Evolutionary conservation across 2,113 vertebrate genomes (phyloP), one percentile per base, ranked within the genome.

Genomic region (Dipodomys spectabilis): DNA sequence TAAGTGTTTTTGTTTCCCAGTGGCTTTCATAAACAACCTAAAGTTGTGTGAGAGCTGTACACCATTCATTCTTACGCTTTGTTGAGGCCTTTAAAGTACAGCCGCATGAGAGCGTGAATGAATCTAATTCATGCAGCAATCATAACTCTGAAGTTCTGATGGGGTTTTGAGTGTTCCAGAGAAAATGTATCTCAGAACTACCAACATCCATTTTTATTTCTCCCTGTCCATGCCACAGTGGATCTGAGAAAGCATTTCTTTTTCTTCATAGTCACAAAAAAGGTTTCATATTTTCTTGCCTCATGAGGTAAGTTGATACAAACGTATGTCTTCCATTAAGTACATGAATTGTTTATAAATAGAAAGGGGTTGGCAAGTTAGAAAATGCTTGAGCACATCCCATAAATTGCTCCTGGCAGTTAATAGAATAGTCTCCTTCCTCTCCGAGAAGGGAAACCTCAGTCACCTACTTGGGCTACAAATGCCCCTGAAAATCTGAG

Each of bases 101-200:
- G 20, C 27, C 44, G 85, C 67, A 39, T 62, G 3, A 20, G 57
- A 62, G 10, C 44, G 20, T 90, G 94, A 39, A 96, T 88, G 92
- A 82, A 96, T 88, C 83, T 18, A 65, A 30, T 69, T 91, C 85
- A 86, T 67, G 69, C 72, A 93, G 53, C 71, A 94, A 0, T 0
- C 94, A 35, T 85, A 78, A 0, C 45, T 95, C 91, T 87, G 67
- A 93, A 97, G 97, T 95, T 94, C 73, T 82, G 89, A 78, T 65
- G 16, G 35, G 4, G 19, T 86, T 97, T 92, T 96, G 12, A 57
- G 35, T 88, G 23, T 62, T 65, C 80, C 2, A 12, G 30, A 57
- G 7, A 83, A 25, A 94, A 75, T 67, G 16, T 35, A 65, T 84
- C 81, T 91, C 35, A 68, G n/a, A 60, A 80, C 82, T 82, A 39